These are phyloP conservation scores for Arbacia lixula DNA, from an alignment of 53 echinoderm and acorn worm genomes.

Conservation along the genomic window DNA sequence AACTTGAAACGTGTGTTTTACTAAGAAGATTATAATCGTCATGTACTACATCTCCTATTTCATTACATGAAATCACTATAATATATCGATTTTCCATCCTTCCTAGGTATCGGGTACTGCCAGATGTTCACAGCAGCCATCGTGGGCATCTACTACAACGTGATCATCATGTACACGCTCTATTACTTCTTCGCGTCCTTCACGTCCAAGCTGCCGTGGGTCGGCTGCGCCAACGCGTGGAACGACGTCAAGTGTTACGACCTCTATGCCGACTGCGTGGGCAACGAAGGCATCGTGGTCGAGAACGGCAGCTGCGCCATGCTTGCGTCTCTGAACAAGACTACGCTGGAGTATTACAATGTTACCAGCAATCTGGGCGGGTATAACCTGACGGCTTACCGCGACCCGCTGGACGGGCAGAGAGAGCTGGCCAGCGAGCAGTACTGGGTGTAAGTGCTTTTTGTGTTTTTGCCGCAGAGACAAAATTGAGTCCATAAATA, in stretches of 20 bases:
- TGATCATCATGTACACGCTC: conserved; percentile 92
- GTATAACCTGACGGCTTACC: conserved; percentile 65
- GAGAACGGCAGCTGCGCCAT: conserved; percentile 77
- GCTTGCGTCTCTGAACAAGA: conserved; percentile 51
- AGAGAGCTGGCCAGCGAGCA: conserved; percentile 82
- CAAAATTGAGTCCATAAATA: too few species aligned
- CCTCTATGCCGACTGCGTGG: conserved; percentile 70
- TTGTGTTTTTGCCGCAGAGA: too few species aligned
- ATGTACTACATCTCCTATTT: too few species aligned
- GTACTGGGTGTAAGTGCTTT: conserved; percentile 98
- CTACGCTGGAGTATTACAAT: conserved; percentile 67
- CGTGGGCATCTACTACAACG: conserved; percentile 92
- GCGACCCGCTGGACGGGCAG: conserved; percentile 60
- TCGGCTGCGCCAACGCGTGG: conserved; percentile 74
- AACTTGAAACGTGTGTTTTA: background rate
- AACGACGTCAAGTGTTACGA: conserved; percentile 75
- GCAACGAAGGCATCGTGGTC: conserved; percentile 65
- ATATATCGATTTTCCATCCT: background rate
- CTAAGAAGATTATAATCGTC: too few species aligned
- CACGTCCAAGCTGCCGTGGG: conserved; percentile 74
- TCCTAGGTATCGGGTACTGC: conserved; percentile 80
- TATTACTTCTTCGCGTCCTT: conserved; percentile 94
- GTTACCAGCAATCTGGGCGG: conserved; percentile 76
- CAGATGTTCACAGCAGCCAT: conserved; percentile 77
- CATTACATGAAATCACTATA: too few species aligned